Percentiles rank a stretch among this genome's conserved stretches.
These are phyloP conservation scores for Meliscaeva auricollis DNA, from an alignment of 2,888 invertebrate species.

Conservation along the genomic window DNA sequence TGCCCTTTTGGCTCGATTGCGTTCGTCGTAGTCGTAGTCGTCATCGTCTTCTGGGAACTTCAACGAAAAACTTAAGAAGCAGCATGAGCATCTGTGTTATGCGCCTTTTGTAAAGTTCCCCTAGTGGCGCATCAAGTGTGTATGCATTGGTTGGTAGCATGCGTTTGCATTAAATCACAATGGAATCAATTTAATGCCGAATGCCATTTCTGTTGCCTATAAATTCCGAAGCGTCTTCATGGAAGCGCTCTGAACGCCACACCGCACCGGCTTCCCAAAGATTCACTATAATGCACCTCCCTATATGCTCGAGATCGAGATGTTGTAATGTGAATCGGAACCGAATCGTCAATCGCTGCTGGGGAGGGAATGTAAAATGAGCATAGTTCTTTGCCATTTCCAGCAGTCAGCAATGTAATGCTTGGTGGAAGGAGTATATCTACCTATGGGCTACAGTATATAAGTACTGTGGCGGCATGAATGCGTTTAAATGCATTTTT, in stretches of 20 bases:
- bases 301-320: slow-evolving; percentile 55
- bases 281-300: too few relatives aligned
- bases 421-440: slow-evolving; percentile 43
- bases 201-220: slow-evolving; percentile 69
- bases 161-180: slow-evolving; percentile 76
- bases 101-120: slow-evolving; percentile 27
- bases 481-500: slow-evolving; percentile 72
- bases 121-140: slow-evolving; percentile 45
- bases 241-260: slow-evolving; percentile 40
- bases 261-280: slow-evolving; percentile 10
- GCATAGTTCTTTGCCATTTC: slow-evolving; percentile 17
- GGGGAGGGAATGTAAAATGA: slow-evolving; percentile 40
- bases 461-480: slow-evolving; percentile 59
- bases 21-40: neutral
- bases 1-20: slow-evolving; percentile 50
- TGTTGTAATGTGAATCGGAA: slow-evolving; percentile 71
- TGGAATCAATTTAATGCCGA: slow-evolving; percentile 75
- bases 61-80: slow-evolving; percentile 10
- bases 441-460: neutral
- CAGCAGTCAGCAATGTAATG: neutral
- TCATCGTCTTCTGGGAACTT: slow-evolving; percentile 61
- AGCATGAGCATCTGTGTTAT: slow-evolving; percentile 35
- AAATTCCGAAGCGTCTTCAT: slow-evolving; percentile 74
- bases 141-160: slow-evolving; percentile 36
- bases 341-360: slow-evolving; percentile 10